Base-by-base conservation (phyloP, 2,797 vertebrate genomes). In the Melanotaenia pygmaea region DNA sequence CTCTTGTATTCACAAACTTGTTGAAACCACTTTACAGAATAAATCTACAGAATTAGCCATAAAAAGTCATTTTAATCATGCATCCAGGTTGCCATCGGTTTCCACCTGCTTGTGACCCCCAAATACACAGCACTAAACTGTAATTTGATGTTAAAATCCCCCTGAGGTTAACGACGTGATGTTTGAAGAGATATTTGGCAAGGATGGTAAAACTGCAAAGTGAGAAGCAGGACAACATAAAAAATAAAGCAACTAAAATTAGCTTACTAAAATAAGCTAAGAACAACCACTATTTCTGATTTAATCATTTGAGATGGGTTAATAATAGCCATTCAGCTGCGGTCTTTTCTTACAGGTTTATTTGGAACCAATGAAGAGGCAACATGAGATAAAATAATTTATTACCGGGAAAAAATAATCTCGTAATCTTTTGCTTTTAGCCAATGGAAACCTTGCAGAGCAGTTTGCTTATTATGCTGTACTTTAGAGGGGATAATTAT, bases 1-100 rank as follows among this genome's bases (percentile, higher is more conserved):
- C 28, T 74, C 54, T 83, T 59, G 30, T 26, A 56, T n/a, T 40
- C 9, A 14, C 10, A 71, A 79, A 59, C 28, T 80, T 77, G 45
- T 83, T 59, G 76, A 37, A 69, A 81, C 76, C 76, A 85, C 77
- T 83, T 83, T 38, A 35, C 37, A 77, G 66, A 89, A 90, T 89
- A 91, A 88, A 91, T 75, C 22, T 37, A 59, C 13, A 4, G 5
- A 70, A 69, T 77, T 82, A 22, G 68, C 77, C 37, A 1, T 12
- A 20, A 22, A 75, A 18, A 38, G 58, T 64, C 35, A 66, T 47
- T 64, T 62, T 22, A 67, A 38, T 32, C 35, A 5, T 64, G 5
- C 43, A 3, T 64, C 28, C 11, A 20, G 9, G 12, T 1, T 20
- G 43, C 18, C 45, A 47, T n/a, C n/a, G 45, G 45, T 47, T 47